Conservation (phyloP, 1,140 invertebrate genomes). For the Brachionus paranguensis region DNA sequence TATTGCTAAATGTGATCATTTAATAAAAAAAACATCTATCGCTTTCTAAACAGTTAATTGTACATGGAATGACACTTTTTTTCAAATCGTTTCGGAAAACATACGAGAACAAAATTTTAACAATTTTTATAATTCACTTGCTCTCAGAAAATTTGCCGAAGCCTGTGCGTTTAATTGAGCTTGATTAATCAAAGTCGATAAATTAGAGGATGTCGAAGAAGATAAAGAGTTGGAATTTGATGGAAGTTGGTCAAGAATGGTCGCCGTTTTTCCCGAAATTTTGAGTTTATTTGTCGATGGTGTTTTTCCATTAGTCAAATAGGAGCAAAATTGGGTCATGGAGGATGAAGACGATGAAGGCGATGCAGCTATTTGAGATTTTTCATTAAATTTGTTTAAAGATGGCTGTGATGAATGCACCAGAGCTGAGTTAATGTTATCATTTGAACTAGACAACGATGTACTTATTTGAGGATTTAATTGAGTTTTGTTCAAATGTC, state of each 20-base stretch:
- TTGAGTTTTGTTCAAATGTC: neutral
- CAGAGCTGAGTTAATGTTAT: neutral
- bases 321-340: conserved; percentile 25
- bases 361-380: conserved; percentile 21
- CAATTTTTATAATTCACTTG: conserved; percentile 21
- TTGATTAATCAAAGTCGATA: conserved; percentile 12
- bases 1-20: neutral
- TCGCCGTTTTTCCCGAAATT: neutral
- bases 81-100: neutral
- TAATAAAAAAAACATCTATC: neutral
- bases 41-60: neutral
- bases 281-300: neutral
- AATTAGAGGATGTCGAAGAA: conserved; percentile 1
- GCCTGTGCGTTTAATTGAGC: conserved; percentile 11
- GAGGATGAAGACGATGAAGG: conserved; percentile 17
- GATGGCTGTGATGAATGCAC: neutral
- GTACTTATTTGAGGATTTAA: neutral
- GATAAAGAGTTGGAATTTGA: neutral
- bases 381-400: neutral
- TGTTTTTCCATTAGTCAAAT: conserved; percentile 7
- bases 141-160: conserved; percentile 21
- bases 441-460: neutral
- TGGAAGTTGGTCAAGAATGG: neutral
- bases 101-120: neutral
- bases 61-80: neutral